Evolutionary conservation across 2,888 invertebrate genomes (phyloP).

Genomic region (Drosophila borborema): DNA sequence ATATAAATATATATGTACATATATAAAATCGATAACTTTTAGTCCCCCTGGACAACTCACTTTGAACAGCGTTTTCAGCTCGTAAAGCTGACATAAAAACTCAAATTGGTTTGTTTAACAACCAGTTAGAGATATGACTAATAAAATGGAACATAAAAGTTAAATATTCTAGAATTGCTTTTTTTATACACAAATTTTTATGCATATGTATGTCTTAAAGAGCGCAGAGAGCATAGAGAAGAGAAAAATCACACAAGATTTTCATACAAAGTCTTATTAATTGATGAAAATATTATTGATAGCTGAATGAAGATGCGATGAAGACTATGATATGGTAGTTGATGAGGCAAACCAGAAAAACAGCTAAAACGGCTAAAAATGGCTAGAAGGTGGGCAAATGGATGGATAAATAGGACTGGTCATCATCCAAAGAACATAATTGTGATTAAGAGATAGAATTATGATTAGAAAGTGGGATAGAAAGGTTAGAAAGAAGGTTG

Average conservation of each 20-base stretch:
- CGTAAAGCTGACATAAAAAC: slow-evolving; percentile 25
- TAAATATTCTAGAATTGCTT: slow-evolving; percentile 5
- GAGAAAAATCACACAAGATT: not conserved
- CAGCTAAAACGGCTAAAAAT: too few relatives aligned
- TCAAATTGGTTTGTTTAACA: slow-evolving; percentile 17
- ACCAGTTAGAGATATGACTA: not conserved
- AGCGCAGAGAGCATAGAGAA: not conserved
- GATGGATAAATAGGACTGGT: too few relatives aligned
- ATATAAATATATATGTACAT: not conserved
- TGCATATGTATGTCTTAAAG: not conserved
- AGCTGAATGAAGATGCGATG: too few relatives aligned
- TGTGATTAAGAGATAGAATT: too few relatives aligned
- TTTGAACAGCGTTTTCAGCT: slow-evolving; percentile 3
- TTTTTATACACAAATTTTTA: not conserved
- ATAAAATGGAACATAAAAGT: slow-evolving; percentile 12
- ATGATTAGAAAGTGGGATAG: too few relatives aligned
- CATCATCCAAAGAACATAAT: too few relatives aligned
- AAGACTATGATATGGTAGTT: too few relatives aligned
- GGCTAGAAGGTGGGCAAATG: too few relatives aligned
- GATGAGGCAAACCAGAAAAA: too few relatives aligned
- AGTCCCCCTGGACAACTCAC: not conserved
- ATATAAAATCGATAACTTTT: not conserved
- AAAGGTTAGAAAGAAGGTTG: too few relatives aligned
- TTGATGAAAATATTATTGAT: too few relatives aligned
- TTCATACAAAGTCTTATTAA: not conserved